These are phyloP conservation scores for Limenitis arthemis DNA, from an alignment of 2,888 invertebrate genomes.

Conservation along the genomic window DNA sequence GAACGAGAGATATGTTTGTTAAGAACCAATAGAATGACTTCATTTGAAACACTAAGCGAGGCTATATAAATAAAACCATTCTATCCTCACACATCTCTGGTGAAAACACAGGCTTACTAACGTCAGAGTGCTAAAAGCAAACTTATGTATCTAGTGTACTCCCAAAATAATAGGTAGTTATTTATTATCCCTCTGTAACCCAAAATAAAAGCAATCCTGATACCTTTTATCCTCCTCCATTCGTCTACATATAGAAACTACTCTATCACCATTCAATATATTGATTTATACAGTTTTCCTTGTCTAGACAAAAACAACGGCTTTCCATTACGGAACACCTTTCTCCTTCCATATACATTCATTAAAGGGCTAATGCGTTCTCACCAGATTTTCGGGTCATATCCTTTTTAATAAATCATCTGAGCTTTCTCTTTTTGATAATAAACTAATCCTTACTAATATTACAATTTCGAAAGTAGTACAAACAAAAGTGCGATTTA, in stretches of 20 bases:
- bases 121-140: no score
- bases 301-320: slow-evolving; percentile 18
- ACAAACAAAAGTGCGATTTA: no score
- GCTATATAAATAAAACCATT: no score
- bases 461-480: not conserved
- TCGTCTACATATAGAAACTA: not conserved
- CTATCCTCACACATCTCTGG: no score
- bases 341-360: slow-evolving; percentile 19
- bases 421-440: slow-evolving; percentile 8
- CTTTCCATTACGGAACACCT: slow-evolving; percentile 20
- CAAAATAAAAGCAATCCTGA: not conserved
- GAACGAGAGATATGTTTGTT: no score
- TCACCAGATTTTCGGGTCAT: slow-evolving; percentile 16
- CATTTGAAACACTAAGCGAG: no score
- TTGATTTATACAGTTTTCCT: slow-evolving; percentile 12
- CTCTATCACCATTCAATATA: slow-evolving; percentile 5
- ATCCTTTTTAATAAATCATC: slow-evolving; percentile 11
- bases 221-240: not conserved
- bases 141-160: no score
- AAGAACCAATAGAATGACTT: no score
- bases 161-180: not conserved
- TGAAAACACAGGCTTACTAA: no score
- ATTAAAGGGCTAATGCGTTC: slow-evolving; percentile 19
- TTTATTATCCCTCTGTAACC: not conserved
- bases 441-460: slow-evolving; percentile 4